A percentile compares a stretch with the other conserved stretches of the same genome.
Evolutionary conservation across 2,888 invertebrate species (phyloP).

Genomic region (Xestia xanthographa): DNA sequence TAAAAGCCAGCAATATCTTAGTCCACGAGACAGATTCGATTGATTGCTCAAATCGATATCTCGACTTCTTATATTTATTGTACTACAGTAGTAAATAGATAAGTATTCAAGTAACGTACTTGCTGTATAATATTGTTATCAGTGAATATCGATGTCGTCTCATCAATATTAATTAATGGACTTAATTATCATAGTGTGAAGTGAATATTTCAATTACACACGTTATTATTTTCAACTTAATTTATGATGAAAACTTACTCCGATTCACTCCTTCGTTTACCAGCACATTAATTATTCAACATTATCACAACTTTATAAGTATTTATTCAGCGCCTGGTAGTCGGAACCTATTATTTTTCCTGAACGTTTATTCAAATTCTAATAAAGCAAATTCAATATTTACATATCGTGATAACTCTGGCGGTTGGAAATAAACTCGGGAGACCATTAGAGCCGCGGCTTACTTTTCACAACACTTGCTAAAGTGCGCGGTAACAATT

Average conservation of each 20-base stretch:
- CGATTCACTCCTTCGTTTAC: constrained; percentile 1
- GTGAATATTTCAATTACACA: constrained; percentile 26
- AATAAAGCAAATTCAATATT: constrained; percentile 67
- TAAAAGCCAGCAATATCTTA: constrained; percentile 33
- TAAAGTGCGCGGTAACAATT: constrained; percentile 75
- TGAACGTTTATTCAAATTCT: constrained; percentile 66
- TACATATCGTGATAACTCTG: constrained; percentile 70
- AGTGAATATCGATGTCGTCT: constrained; percentile 31
- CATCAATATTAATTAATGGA: constrained; percentile 45
- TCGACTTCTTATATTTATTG: constrained; percentile 13
- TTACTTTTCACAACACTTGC: constrained; percentile 73
- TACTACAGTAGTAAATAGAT: constrained; percentile 14
- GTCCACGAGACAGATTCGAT: constrained; percentile 9
- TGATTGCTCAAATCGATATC: constrained; percentile 26
- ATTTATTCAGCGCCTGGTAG: constrained; percentile 45
- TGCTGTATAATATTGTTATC: constrained; percentile 24
- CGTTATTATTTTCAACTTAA: constrained; percentile 11
- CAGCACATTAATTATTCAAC: constrained; percentile 38
- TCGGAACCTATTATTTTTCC: constrained; percentile 53
- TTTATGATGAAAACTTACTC: neutral
- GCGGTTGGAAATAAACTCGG: constrained; percentile 65
- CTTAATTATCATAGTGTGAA: constrained; percentile 28
- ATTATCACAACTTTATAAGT: constrained; percentile 30
- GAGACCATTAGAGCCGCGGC: constrained; percentile 64
- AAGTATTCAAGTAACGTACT: constrained; percentile 1